phyloP scores from a whole-genome alignment of 2,888 invertebrate species.

The Brachypalpus laphriformis region DNA sequence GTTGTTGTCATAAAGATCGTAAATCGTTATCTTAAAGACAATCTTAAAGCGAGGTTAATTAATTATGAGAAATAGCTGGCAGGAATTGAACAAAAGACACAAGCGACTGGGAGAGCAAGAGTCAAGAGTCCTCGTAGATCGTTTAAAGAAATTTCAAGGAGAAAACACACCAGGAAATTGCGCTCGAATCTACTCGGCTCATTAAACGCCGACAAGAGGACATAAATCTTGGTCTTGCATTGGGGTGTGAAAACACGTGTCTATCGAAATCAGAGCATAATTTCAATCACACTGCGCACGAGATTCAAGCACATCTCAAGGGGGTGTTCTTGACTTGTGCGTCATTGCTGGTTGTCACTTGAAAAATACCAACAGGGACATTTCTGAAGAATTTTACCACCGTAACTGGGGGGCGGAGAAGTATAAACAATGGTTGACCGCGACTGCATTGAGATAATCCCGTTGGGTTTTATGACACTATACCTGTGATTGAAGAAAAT shows the following conservation, averaged over 20 bases:
- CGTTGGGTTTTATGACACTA: constrained; percentile 15
- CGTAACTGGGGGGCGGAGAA: neutral
- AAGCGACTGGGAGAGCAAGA: neutral
- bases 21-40: constrained; percentile 19
- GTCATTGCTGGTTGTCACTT: constrained; percentile 10
- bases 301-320: constrained; percentile 26
- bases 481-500: constrained; percentile 31
- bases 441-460: constrained; percentile 12
- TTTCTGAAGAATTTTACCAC: constrained; percentile 18
- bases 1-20: constrained; percentile 35
- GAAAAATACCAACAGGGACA: constrained; percentile 8
- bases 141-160: constrained; percentile 39
- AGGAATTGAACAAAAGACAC: constrained; percentile 7
- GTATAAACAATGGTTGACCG: constrained; percentile 45
- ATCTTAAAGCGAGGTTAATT: constrained; percentile 15
- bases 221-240: constrained; percentile 53
- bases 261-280: constrained; percentile 50
- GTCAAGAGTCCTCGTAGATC: constrained; percentile 42
- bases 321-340: constrained; percentile 44
- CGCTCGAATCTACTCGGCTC: constrained; percentile 50
- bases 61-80: constrained; percentile 11
- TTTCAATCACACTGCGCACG: constrained; percentile 40
- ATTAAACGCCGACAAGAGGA: constrained; percentile 54
- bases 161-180: constrained; percentile 43
- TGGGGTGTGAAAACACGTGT: constrained; percentile 65